phyloP scores from a whole-genome alignment of 35 echinoderm and acorn worm species.

The Eucidaris tribuloides region DNA sequence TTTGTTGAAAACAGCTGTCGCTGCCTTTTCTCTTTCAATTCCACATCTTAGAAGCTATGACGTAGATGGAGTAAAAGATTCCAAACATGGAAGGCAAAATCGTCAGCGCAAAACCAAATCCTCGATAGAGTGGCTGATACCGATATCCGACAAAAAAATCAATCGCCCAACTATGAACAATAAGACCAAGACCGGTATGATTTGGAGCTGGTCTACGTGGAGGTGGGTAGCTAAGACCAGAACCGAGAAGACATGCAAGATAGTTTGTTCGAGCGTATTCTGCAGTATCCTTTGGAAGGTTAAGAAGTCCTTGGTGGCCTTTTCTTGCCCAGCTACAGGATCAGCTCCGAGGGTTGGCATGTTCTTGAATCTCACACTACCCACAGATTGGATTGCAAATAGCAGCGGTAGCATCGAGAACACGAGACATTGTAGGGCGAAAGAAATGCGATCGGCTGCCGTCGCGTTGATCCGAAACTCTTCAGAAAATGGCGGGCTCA shows the following conservation, averaged over 20 bases:
- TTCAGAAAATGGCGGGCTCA: no score
- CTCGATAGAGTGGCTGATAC: not conserved
- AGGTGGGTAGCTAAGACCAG: not conserved
- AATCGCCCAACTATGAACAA: not conserved
- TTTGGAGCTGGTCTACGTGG: not conserved
- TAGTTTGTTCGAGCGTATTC: slow-evolving; percentile 17
- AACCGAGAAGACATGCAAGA: not conserved
- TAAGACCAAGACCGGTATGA: not conserved
- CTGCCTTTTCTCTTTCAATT: no score
- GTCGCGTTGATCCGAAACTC: no score
- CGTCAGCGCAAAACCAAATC: not conserved
- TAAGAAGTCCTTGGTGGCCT: not conserved
- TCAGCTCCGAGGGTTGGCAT: not conserved
- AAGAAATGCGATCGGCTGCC: not conserved
- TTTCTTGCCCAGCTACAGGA: not conserved
- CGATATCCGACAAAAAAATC: not conserved
- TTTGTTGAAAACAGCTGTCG: no score
- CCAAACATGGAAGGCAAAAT: not conserved
- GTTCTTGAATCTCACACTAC: not conserved
- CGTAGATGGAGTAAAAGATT: not conserved
- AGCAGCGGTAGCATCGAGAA: not conserved
- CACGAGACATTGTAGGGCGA: not conserved
- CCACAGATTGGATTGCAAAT: not conserved
- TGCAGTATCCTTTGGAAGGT: not conserved
- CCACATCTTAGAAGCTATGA: not conserved